A percentile compares a stretch with the other conserved stretches of the same genome.
These are phyloP conservation scores for Petrocephalus sullivani DNA, from an alignment of 2,797 vertebrate genomes.

Conservation along the genomic window DNA sequence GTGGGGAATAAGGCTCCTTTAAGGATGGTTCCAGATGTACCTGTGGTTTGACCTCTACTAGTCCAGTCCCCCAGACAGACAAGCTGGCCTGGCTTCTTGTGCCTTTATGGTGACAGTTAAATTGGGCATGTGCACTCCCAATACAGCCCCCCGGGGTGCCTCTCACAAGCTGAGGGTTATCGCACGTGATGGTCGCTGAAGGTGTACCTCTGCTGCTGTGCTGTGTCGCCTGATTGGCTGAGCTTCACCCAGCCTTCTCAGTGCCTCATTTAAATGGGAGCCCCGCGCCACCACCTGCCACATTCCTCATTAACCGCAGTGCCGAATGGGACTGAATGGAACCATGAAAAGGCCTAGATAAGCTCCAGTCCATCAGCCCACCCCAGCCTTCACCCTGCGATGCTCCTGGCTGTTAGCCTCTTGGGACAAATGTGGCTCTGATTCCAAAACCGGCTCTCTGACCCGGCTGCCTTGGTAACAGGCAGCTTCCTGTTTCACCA, in stretches of 20 bases:
- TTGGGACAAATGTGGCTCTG: neutral
- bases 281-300: neutral
- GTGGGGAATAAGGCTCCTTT: neutral
- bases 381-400: neutral
- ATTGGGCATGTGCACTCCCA: neutral
- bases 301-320: neutral
- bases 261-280: neutral
- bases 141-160: neutral
- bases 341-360: neutral
- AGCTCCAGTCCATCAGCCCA: neutral
- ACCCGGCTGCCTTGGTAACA: neutral
- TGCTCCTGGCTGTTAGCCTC: neutral
- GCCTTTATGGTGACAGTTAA: neutral
- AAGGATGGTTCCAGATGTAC: neutral
- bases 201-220: neutral
- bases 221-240: neutral
- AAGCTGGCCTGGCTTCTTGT: neutral
- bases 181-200: neutral
- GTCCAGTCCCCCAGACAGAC: neutral
- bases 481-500: neutral
- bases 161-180: neutral
- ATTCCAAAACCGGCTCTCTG: neutral
- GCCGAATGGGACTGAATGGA: neutral
- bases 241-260: neutral
- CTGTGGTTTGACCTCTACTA: neutral